Conservation (phyloP, 92 coral and sea anemone genomes). For the Galaxea fascicularis region DNA sequence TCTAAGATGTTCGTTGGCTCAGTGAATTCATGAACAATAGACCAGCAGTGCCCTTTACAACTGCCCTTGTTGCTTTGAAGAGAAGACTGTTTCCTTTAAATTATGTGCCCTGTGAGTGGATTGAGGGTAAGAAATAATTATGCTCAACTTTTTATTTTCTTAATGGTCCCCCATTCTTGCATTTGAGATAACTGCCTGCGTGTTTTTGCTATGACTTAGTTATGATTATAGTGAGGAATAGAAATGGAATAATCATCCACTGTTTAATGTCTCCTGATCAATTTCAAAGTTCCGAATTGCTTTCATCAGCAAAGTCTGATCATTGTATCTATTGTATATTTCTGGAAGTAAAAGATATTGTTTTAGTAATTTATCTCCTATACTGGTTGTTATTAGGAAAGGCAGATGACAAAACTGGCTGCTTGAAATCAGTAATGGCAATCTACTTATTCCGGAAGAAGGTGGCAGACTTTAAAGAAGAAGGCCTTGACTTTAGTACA, state of each 20-base stretch:
- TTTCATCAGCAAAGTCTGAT: background rate
- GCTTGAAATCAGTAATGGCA: constrained; percentile 57
- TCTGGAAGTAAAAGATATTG: too few species aligned
- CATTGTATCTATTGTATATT: too few species aligned
- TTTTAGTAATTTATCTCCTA: too few species aligned
- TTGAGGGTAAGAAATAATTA: too few species aligned
- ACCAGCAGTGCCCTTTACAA: constrained; percentile 14
- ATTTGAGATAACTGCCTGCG: too few species aligned
- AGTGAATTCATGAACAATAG: constrained; percentile 40
- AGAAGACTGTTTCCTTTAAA: constrained; percentile 52
- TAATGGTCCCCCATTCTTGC: too few species aligned
- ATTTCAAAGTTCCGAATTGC: background rate
- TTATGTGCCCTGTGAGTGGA: constrained; percentile 61
- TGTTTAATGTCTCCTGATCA: background rate
- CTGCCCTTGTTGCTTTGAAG: constrained; percentile 34
- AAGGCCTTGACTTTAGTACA: constrained; percentile 35
- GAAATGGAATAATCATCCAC: too few species aligned
- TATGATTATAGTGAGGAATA: too few species aligned
- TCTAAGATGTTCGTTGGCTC: constrained; percentile 64
- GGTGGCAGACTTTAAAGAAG: background rate
- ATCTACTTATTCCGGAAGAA: constrained; percentile 46
- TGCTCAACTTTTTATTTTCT: too few species aligned
- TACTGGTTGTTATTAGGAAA: constrained; percentile 30
- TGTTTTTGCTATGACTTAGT: too few species aligned
- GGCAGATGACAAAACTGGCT: constrained; percentile 42